Base-by-base conservation (phyloP, 2,797 vertebrate genomes). In the Argentina silus region DNA sequence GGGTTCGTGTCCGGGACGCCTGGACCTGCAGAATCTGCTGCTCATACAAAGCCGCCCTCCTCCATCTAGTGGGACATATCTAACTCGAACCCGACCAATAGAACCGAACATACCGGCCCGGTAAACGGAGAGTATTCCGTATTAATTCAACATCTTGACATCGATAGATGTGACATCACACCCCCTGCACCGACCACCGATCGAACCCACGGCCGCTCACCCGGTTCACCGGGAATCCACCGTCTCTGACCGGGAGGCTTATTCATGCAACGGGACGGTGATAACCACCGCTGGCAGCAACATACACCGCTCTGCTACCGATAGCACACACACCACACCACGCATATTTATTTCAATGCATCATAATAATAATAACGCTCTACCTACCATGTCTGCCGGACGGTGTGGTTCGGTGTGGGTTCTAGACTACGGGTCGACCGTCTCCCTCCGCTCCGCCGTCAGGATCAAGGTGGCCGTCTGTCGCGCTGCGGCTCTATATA, bases 381-480 rank as follows among this genome's bases (percentile, higher is more conserved):
- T 76, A 76, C 78, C 17, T 56, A 79, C 78, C 78, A 79, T 79
- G 36, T 70, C 78, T 66, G 78, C n/a, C 42, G 74, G 74, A 57
- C 66, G 51, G 74, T 60, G 23, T 59, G 23, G 61, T 9, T n/a
- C n/a, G n/a, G n/a, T n/a, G n/a, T 66, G 43, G 59, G 64, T 56
- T 69, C 70, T 79, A 69, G 43, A 73, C 78, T 73, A 69, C 51
- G 23, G 17, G 43, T 53, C 17, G 27, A 72, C 70, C 45, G 2
- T 47, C 55, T 55, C 51, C 27, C 55, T 55, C 67, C 51, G 10
- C 68, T 67, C 69, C 53, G 70, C 23, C 62, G 79, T 66, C 69
- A 69, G 66, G 70, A 50, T 83, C 80, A 71, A 80, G 83, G 87
- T 79, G 84, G 81, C 78, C 43, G 42, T 63, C 55, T 23, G 68